Evolutionary conservation across 1,140 invertebrate genomes (phyloP), one percentile per base, ranked within the genome.

Genomic region (Pemphigus obesinymphae): DNA sequence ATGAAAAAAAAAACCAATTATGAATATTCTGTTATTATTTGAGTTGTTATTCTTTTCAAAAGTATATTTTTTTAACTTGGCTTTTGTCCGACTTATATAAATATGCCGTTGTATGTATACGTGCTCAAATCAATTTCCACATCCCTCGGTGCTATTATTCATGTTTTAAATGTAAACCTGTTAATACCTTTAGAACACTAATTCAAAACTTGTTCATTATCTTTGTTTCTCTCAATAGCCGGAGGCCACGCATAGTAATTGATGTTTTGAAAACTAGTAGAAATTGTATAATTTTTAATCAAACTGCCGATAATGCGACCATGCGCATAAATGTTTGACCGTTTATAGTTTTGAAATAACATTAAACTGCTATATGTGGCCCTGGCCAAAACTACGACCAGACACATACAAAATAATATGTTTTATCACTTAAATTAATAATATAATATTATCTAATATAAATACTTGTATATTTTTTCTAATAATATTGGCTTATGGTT

Each of bases 61-160:
- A n/a, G 45, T 73, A 73, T 73, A 73, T 73, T 73, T 73, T 73
- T 73, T 48, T 73, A 73, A 73, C 43, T 50, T 50, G 29, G 45
- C 26, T 73, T 73, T 11, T 50, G 45, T 11, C 45, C 17, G 17
- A 31, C 43, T 50, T 26, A 13, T 48, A 50, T 8, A 23, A 50
- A 73, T 73, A 45, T 50, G 45, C 70, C 45, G 26, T 48, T 29
- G 7, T 73, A 50, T 73, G 23, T 34, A 73, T n/a, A 50, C 15
- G 26, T 31, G 43, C 43, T 73, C 70, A 73, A 34, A 50, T 50
- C 26, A 50, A 48, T 43, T 73, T 48, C 43, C 70, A 29, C 45
- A 31, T 73, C 26, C n/a, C 70, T 73, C 43, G 43, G 45, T 73
- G 45, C 45, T 73, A 63, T 29, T 58, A 72, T 73, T 73, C 43